Conservation (phyloP, 1,140 invertebrate genomes). For the Lineus longissimus region DNA sequence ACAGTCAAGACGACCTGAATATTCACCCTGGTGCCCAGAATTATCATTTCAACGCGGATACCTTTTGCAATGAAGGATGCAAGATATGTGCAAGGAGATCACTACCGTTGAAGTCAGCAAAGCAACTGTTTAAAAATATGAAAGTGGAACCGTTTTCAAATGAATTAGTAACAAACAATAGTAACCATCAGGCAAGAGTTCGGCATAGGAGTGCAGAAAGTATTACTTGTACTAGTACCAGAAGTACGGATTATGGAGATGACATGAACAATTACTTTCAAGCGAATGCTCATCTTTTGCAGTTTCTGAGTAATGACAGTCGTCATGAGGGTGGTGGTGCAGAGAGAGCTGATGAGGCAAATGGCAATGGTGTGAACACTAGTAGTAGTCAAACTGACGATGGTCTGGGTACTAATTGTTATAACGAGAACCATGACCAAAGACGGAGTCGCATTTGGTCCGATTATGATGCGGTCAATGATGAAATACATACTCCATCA, state of each 20-base stretch:
- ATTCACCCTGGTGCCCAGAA: too few species aligned
- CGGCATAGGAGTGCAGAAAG: too few species aligned
- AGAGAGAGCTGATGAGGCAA: not conserved
- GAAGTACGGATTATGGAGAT: not conserved
- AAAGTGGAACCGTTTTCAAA: too few species aligned
- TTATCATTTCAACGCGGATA: too few species aligned
- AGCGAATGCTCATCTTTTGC: slow-evolving; percentile 3
- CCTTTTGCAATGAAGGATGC: too few species aligned
- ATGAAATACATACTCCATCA: not conserved
- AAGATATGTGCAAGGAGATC: too few species aligned
- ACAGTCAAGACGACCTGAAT: too few species aligned
- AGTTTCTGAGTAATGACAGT: not conserved
- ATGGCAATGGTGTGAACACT: not conserved
- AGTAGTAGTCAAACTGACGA: not conserved
- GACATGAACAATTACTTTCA: slow-evolving; percentile 4
- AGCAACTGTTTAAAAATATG: too few species aligned
- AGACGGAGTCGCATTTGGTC: not conserved
- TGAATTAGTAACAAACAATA: too few species aligned
- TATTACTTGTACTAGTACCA: too few species aligned
- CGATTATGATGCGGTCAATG: not conserved
- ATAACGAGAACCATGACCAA: not conserved
- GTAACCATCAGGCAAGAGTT: too few species aligned
- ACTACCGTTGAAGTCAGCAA: too few species aligned
- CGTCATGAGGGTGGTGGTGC: not conserved
- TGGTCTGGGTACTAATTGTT: not conserved